Conservation (phyloP, 1,140 invertebrate genomes). For the Bombus huntii region DNA sequence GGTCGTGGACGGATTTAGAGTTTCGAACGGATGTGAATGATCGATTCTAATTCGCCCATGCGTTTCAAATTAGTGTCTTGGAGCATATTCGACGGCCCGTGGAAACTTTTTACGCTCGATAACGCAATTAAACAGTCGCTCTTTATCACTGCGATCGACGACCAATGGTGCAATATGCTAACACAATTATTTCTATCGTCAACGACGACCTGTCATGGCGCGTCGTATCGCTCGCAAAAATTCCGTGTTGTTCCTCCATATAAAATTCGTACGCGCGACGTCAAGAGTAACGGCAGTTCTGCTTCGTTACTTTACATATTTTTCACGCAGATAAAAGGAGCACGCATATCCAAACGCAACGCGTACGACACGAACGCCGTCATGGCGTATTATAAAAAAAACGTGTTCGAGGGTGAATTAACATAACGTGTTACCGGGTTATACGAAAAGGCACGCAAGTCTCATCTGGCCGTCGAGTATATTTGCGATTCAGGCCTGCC, state of each 20-base stretch:
- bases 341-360: slow-evolving; percentile 22
- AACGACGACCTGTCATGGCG: not conserved
- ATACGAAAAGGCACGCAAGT: slow-evolving; percentile 55
- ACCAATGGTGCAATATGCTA: not conserved
- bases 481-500: too few species aligned
- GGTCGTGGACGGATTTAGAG: slow-evolving; percentile 3
- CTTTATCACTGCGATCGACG: slow-evolving; percentile 37
- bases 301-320: not conserved
- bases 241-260: slow-evolving; percentile 15
- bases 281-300: not conserved
- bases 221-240: not conserved
- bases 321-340: slow-evolving; percentile 2
- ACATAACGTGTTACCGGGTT: slow-evolving; percentile 54
- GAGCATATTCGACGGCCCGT: too few species aligned
- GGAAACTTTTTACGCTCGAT: not conserved
- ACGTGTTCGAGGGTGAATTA: slow-evolving; percentile 54
- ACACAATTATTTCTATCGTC: slow-evolving; percentile 22
- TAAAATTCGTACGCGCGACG: not conserved
- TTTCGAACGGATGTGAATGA: not conserved
- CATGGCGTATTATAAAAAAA: slow-evolving; percentile 42
- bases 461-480: not conserved
- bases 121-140: slow-evolving; percentile 31
- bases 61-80: not conserved
- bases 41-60: not conserved
- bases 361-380: slow-evolving; percentile 46